Evolutionary conservation across 1,140 invertebrate genomes (phyloP), one percentile per base, ranked within the genome.

Genomic region (Bombus balteatus): DNA sequence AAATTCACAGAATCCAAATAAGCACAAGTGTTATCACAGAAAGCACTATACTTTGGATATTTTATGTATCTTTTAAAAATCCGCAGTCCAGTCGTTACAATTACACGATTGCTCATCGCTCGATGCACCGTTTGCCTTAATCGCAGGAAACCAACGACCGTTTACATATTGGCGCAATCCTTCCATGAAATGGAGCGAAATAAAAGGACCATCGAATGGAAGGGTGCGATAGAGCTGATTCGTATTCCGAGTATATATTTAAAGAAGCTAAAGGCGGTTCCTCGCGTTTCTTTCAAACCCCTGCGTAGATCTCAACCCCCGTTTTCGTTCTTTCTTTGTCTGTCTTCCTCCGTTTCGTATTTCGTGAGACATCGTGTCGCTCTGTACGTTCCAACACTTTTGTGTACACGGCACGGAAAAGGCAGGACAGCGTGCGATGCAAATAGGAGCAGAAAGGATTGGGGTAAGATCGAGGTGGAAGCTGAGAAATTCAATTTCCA

Each of bases 401-500:
- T 65, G 74, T 72, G 18, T 57, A 62, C 39, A 8, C 47, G 39
- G 12, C 25, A 15, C 10, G n/a, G 43, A 41, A 68, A 32, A 22
- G 43, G 34, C 22, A 28, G 76, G 10, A 34, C 73, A 57, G 53
- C 18, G 65, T 28, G 32, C 1, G 43, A 79, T 79, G 62, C 68
- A 88, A 81, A 86, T 66, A 83, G 32, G 47, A 37, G 10, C 65
- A 75, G n/a, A 62, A 65, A 78, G 53, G 62, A 37, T 47, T 47
- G 18, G 37, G 37, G 32, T 25, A 37, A 37, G 34, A 28, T 83
- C 25, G 81, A 78, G 47, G 66, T 77, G 47, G 76, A 87, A 82
- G 70, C 68, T 37, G 70, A 90, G 88, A 88, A 86, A 83, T 88
- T 80, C 86, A 90, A 90, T 90, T 90, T 90, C 74, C 66, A 85